Percentiles rank a stretch among this genome's conserved stretches.
These are phyloP conservation scores for Poeciliopsis presidionis DNA, from an alignment of 2,797 vertebrate genomes.

Conservation along the genomic window DNA sequence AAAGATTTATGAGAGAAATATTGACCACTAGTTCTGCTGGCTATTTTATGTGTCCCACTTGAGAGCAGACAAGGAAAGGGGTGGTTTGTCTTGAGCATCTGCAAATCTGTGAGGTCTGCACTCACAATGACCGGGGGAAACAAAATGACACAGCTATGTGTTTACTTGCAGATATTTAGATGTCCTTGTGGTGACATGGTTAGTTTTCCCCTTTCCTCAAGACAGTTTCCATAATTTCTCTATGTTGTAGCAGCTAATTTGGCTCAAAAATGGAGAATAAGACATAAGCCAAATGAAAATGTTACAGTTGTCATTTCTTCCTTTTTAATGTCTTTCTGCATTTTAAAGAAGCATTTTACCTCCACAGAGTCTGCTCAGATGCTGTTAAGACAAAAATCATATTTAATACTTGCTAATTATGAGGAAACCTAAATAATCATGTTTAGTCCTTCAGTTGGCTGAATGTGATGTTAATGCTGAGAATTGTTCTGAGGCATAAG, in stretches of 20 bases:
- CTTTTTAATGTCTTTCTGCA: slow-evolving; percentile 37
- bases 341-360: slow-evolving; percentile 27
- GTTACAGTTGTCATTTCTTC: slow-evolving; percentile 32
- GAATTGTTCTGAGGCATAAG: background rate
- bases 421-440: background rate
- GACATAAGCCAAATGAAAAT: slow-evolving; percentile 44
- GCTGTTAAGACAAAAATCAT: slow-evolving; percentile 28
- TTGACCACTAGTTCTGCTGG: slow-evolving; percentile 39
- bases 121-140: slow-evolving; percentile 1
- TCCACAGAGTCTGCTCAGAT: slow-evolving; percentile 20
- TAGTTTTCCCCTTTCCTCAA: background rate
- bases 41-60: slow-evolving; percentile 44
- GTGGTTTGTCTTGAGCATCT: slow-evolving; percentile 50
- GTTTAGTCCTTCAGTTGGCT: background rate
- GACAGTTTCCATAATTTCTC: slow-evolving; percentile 19
- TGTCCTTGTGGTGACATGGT: background rate
- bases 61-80: slow-evolving; percentile 36
- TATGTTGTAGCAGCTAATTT: slow-evolving; percentile 17
- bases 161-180: background rate
- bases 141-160: slow-evolving; percentile 13
- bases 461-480: background rate
- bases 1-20: slow-evolving; percentile 61
- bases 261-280: slow-evolving; percentile 26
- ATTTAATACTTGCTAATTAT: background rate
- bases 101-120: slow-evolving; percentile 20